A percentile compares a stretch with the other conserved stretches of the same genome.
phyloP scores from a whole-genome alignment of 2,113 vertebrate species.

The Brachirus orientalis region DNA sequence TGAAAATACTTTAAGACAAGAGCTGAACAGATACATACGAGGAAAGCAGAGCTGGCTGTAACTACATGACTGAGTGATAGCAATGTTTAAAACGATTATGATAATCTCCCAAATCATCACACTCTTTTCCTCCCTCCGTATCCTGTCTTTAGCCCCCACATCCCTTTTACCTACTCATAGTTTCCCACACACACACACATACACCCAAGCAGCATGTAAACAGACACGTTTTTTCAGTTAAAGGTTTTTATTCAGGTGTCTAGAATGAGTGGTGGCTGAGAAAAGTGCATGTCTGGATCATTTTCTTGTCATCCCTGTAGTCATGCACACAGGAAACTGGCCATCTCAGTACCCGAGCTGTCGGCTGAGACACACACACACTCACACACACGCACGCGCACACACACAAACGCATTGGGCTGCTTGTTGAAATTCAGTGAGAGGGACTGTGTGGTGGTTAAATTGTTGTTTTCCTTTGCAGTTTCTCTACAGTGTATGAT shows the following conservation, averaged over 20 bases:
- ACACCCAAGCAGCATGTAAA: constrained; percentile 29
- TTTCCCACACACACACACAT: constrained; percentile 36
- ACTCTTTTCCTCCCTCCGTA: constrained; percentile 33
- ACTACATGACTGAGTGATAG: constrained; percentile 22
- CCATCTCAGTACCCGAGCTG: constrained; percentile 17
- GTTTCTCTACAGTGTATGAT: constrained; percentile 30
- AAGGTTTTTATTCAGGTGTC: constrained; percentile 7
- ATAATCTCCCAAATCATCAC: constrained; percentile 42
- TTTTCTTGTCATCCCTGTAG: constrained; percentile 41
- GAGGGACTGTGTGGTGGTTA: constrained; percentile 28
- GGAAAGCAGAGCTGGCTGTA: constrained; percentile 1
- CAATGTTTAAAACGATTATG: constrained; percentile 40
- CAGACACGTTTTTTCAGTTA: constrained; percentile 5
- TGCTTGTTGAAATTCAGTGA: constrained; percentile 10
- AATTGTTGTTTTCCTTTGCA: constrained; percentile 45
- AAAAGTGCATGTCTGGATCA: constrained; percentile 29
- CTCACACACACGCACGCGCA: constrained; percentile 3
- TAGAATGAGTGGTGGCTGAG: constrained; percentile 4
- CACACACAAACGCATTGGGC: constrained; percentile 7
- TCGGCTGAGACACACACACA: background rate
- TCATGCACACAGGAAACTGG: constrained; percentile 50
- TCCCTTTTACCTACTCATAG: constrained; percentile 29
- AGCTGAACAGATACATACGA: constrained; percentile 39
- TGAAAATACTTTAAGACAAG: constrained; percentile 59
- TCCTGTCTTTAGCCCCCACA: constrained; percentile 44